phyloP scores from a whole-genome alignment of 2,888 invertebrate species.

The Leptogaster cylindrica region DNA sequence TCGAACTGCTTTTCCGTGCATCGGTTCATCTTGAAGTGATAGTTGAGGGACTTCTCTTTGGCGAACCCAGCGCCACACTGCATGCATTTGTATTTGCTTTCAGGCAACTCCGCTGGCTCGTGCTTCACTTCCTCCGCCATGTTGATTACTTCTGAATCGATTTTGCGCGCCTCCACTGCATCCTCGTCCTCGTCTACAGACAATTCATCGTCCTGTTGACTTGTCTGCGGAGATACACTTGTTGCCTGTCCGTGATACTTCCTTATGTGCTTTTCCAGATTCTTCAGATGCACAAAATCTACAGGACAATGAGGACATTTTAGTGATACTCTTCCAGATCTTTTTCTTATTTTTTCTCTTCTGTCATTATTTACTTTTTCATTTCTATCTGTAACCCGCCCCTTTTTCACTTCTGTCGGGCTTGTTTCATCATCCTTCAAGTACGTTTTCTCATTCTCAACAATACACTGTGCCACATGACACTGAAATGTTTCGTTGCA shows the following conservation, averaged over 20 bases:
- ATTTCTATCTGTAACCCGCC: neutral
- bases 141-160: conserved; percentile 53
- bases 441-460: neutral
- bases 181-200: neutral
- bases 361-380: too few species aligned
- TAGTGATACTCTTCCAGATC: too few species aligned
- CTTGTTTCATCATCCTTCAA: too few species aligned
- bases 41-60: conserved; percentile 54
- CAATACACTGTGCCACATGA: conserved; percentile 43
- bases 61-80: conserved; percentile 59
- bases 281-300: conserved; percentile 60
- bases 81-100: conserved; percentile 52
- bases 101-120: neutral
- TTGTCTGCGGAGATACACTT: conserved; percentile 44
- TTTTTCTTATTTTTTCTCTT: too few species aligned
- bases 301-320: conserved; percentile 53
- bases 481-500: conserved; percentile 46
- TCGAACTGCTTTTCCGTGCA: conserved; percentile 62
- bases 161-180: neutral
- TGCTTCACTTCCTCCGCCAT: conserved; percentile 57
- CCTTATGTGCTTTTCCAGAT: conserved; percentile 60
- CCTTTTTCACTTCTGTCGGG: too few species aligned
- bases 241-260: conserved; percentile 58
- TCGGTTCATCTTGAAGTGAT: conserved; percentile 60
- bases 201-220: neutral